phyloP scores from a whole-genome alignment of 1,140 invertebrate species.

The Sycobia sp. region DNA sequence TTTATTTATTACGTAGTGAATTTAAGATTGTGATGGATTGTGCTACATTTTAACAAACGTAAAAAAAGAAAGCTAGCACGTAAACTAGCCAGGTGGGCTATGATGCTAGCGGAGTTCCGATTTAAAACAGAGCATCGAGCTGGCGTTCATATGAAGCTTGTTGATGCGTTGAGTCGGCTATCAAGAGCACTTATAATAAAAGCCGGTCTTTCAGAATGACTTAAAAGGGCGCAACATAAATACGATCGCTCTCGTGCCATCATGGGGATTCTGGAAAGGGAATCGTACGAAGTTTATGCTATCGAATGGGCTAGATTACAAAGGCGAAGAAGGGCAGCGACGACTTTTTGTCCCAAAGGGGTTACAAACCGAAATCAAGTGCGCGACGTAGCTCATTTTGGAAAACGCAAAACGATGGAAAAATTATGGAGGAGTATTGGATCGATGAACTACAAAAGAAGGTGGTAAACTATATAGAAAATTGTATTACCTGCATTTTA shows the following conservation, averaged over 20 bases:
- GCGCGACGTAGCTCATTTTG: not conserved
- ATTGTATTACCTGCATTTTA: too few relatives aligned
- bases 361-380: not conserved
- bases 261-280: too few relatives aligned
- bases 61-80: not conserved
- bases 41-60: too few relatives aligned
- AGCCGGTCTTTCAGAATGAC: too few relatives aligned
- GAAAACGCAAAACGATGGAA: not conserved
- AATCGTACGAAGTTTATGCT: not conserved
- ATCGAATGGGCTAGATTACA: not conserved
- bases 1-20: too few relatives aligned
- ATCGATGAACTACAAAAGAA: too few relatives aligned
- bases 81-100: not conserved
- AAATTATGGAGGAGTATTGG: not conserved
- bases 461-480: too few relatives aligned
- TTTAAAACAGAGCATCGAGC: slow-evolving; percentile 2
- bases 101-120: not conserved
- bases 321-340: not conserved
- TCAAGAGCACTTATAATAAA: not conserved
- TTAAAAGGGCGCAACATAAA: not conserved
- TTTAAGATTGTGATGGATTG: slow-evolving; percentile 31
- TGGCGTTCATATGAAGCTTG: not conserved
- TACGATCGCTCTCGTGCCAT: too few relatives aligned
- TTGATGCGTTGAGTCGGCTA: not conserved
- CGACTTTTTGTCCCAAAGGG: not conserved